These are phyloP conservation scores for Papilio demoleus DNA, from an alignment of 2,888 invertebrate genomes.

Conservation along the genomic window DNA sequence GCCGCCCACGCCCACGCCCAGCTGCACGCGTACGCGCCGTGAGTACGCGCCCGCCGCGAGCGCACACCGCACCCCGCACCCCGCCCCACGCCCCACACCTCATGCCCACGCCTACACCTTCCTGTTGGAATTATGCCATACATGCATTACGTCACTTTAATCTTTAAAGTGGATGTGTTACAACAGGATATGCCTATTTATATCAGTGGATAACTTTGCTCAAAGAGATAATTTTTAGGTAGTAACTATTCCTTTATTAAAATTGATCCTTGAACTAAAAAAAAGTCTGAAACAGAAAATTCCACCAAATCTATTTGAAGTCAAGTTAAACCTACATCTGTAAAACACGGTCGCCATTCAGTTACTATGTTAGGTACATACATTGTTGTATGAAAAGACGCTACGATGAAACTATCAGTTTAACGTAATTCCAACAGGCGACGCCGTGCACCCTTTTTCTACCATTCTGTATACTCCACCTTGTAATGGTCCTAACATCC, in stretches of 20 bases:
- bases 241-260: neutral
- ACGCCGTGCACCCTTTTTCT: constrained; percentile 13
- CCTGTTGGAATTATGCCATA: constrained; percentile 8
- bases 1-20: constrained; percentile 78
- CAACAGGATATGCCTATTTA: neutral
- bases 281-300: too few relatives aligned
- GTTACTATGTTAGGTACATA: too few relatives aligned
- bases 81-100: neutral
- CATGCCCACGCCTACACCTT: constrained; percentile 20
- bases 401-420: neutral
- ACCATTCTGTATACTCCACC: constrained; percentile 29
- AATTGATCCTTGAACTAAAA: neutral
- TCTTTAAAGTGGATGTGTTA: neutral
- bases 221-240: neutral
- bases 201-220: neutral
- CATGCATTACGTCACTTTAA: neutral
- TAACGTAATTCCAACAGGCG: constrained; percentile 37
- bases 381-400: too few relatives aligned
- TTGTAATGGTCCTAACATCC: constrained; percentile 30
- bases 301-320: too few relatives aligned
- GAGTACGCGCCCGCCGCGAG: constrained; percentile 82
- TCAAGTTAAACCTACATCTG: too few relatives aligned
- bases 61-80: constrained; percentile 37
- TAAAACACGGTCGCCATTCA: too few relatives aligned
- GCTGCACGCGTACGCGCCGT: constrained; percentile 95